These are phyloP conservation scores for Anguilla obscura DNA, from an alignment of 2,797 vertebrate genomes.

Conservation along the genomic window DNA sequence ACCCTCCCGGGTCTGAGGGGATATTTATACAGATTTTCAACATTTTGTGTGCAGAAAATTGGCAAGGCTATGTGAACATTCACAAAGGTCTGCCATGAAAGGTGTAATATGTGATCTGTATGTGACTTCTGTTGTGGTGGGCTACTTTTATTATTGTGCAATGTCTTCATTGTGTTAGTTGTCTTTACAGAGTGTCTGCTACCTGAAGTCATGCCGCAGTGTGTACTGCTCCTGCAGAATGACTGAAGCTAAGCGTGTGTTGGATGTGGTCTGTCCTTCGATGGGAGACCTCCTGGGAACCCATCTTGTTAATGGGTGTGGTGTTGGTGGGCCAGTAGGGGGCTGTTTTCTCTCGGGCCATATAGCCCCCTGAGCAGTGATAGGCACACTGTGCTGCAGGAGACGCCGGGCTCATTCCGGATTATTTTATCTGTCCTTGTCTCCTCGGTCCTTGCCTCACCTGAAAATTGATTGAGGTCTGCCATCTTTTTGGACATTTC, in stretches of 20 bases:
- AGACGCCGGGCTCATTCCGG: neutral
- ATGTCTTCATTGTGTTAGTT: neutral
- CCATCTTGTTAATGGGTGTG: too few species aligned
- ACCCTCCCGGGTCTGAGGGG: neutral
- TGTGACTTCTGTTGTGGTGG: neutral
- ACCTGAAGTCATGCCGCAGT: neutral
- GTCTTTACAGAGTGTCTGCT: neutral
- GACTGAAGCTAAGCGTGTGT: neutral
- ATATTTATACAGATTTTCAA: neutral
- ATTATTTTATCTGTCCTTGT: too few species aligned
- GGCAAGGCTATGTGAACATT: neutral
- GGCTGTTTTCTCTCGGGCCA: too few species aligned
- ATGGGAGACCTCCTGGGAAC: neutral
- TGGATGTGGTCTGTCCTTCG: neutral
- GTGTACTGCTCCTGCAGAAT: neutral
- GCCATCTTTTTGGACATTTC: too few species aligned
- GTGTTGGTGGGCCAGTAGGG: too few species aligned
- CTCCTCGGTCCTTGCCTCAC: too few species aligned
- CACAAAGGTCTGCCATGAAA: too few species aligned
- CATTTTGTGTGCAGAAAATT: neutral
- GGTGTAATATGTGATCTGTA: neutral
- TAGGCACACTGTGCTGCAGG: neutral
- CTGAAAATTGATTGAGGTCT: too few species aligned
- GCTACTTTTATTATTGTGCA: neutral
- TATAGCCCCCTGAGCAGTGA: too few species aligned